A percentile compares a stretch with the other conserved stretches of the same genome.
Conservation (phyloP, 2,888 invertebrate species). For the Dioctria rufipes region DNA sequence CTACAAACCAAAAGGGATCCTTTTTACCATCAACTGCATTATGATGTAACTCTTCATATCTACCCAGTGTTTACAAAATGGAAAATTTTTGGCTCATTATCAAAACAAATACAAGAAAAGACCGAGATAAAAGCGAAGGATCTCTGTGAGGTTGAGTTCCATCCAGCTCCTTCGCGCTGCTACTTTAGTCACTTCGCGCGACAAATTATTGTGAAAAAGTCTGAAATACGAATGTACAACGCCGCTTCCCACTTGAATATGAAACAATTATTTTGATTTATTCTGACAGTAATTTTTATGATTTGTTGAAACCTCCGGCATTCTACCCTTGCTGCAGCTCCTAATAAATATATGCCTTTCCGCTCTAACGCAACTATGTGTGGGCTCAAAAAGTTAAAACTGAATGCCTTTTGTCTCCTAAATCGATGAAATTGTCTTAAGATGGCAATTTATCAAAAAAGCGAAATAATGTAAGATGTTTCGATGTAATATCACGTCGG, state of each 20-base stretch:
- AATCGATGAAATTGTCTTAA: slow-evolving; percentile 1
- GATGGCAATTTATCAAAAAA: slow-evolving; percentile 8
- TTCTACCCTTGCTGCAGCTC: not conserved
- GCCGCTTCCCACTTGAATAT: slow-evolving; percentile 3
- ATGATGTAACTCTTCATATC: slow-evolving; percentile 46
- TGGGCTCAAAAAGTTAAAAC: not conserved
- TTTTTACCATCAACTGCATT: slow-evolving; percentile 41
- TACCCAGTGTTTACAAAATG: slow-evolving; percentile 31
- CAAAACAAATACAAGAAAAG: slow-evolving; percentile 22
- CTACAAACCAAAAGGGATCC: slow-evolving; percentile 3
- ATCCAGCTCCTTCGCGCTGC: not conserved
- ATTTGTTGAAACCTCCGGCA: slow-evolving; percentile 11
- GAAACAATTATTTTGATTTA: slow-evolving; percentile 37
- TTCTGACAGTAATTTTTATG: slow-evolving; percentile 32
- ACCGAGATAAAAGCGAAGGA: not conserved
- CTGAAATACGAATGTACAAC: not conserved
- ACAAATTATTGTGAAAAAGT: slow-evolving; percentile 20
- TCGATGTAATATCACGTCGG: no score
- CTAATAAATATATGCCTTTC: slow-evolving; percentile 1
- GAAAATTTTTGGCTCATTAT: slow-evolving; percentile 49
- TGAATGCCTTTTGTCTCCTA: slow-evolving; percentile 2
- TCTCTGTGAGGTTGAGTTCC: slow-evolving; percentile 3
- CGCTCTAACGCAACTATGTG: slow-evolving; percentile 1
- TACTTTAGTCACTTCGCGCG: slow-evolving; percentile 12
- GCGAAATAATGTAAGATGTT: not conserved